Evolutionary conservation across 1,140 invertebrate genomes (phyloP).

Genomic region (Heliconius nattereri): DNA sequence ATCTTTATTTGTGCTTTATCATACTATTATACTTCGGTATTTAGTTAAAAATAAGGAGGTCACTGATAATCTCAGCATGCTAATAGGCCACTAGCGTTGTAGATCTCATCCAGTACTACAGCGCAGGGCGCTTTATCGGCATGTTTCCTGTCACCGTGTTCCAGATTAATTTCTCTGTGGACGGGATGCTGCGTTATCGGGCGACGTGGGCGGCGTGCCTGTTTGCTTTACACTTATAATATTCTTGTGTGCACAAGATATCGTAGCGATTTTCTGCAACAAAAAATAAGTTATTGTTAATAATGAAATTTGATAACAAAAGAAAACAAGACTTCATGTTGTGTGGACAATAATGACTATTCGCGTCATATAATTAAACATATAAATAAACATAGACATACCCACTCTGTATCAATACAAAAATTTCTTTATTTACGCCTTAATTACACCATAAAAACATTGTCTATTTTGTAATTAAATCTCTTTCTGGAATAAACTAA

Average conservation of each 20-base stretch:
- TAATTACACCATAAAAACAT: background rate
- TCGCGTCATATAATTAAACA: background rate
- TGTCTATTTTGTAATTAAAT: background rate
- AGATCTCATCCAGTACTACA: conserved; percentile 49
- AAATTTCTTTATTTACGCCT: background rate
- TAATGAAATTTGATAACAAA: conserved; percentile 43
- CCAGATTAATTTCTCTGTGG: conserved; percentile 75
- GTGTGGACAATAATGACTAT: background rate
- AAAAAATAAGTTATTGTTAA: conserved; percentile 59
- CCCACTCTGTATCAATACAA: background rate
- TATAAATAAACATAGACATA: background rate
- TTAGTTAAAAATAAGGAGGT: conserved; percentile 35
- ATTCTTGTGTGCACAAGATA: conserved; percentile 76
- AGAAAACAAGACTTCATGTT: conserved; percentile 24
- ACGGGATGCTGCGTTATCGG: conserved; percentile 69
- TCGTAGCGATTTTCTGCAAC: conserved; percentile 75
- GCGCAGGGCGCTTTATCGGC: conserved; percentile 60
- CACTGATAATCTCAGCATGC: conserved; percentile 58
- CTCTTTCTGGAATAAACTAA: background rate
- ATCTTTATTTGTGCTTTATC: conserved; percentile 19
- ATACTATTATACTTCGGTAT: conserved; percentile 24
- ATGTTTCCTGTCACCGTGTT: conserved; percentile 70
- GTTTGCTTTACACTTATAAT: conserved; percentile 74
- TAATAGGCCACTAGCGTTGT: conserved; percentile 26
- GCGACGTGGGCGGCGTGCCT: conserved; percentile 65